A percentile compares a stretch with the other conserved stretches of the same genome.
phyloP scores from a whole-genome alignment of 2,888 invertebrate species.

The Thymelicus lineola region DNA sequence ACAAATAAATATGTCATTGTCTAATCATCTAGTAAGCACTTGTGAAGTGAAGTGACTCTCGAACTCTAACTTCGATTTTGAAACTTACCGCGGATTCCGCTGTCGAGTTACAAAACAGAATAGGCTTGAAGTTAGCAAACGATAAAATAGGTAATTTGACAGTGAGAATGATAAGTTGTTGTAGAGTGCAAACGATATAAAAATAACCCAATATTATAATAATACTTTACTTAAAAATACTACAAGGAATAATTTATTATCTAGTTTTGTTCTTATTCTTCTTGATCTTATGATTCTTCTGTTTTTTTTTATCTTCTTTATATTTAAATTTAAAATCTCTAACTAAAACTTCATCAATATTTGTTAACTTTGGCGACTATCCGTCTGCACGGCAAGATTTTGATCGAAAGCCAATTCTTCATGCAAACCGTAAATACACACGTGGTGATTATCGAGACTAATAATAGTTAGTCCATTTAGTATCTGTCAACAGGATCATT shows the following conservation, averaged over 20 bases:
- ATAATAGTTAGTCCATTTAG: conserved; percentile 22
- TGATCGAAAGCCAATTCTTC: conserved; percentile 44
- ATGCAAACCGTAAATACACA: conserved; percentile 44
- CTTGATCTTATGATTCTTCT: not conserved
- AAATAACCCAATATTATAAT: too few relatives aligned
- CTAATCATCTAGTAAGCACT: too few relatives aligned
- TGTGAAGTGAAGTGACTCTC: too few relatives aligned
- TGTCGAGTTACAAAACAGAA: too few relatives aligned
- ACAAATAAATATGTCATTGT: too few relatives aligned
- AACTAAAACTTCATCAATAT: conserved; percentile 8
- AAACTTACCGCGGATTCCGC: too few relatives aligned
- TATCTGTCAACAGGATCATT: conserved; percentile 24
- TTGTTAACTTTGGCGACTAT: conserved; percentile 43
- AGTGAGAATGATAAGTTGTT: too few relatives aligned
- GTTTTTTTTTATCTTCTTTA: not conserved
- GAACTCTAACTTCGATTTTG: too few relatives aligned
- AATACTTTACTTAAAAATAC: not conserved
- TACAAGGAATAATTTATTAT: not conserved
- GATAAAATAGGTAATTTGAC: too few relatives aligned
- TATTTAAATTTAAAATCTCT: not conserved
- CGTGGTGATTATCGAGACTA: conserved; percentile 40
- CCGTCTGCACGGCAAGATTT: conserved; percentile 43
- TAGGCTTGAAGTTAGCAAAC: too few relatives aligned
- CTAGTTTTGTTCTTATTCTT: not conserved
- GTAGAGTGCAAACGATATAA: too few relatives aligned